phyloP scores from a whole-genome alignment of 2,888 invertebrate species.

The Drosophila limbata region DNA sequence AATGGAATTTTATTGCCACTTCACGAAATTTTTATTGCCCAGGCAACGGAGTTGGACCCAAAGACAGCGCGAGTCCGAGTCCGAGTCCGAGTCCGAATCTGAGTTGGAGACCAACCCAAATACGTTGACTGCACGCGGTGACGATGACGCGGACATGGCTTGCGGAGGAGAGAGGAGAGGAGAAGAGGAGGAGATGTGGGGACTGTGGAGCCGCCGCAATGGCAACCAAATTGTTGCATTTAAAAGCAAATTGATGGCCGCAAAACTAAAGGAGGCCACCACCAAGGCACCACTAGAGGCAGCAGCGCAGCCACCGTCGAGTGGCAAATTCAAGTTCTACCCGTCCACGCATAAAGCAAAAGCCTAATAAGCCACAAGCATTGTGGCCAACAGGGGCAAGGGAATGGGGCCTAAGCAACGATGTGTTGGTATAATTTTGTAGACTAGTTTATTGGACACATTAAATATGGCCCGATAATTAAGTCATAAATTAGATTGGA shows the following conservation, averaged over 20 bases:
- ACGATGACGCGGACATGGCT: conserved; percentile 53
- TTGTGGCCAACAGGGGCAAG: conserved; percentile 13
- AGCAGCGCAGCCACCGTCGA: conserved; percentile 21
- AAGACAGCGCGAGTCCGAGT: conserved; percentile 27
- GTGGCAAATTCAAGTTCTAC: conserved; percentile 68
- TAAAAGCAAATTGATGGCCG: conserved; percentile 84
- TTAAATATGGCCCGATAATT: conserved; percentile 85
- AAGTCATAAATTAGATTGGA: conserved; percentile 85
- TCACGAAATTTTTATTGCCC: conserved; percentile 80
- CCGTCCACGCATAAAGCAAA: conserved; percentile 77
- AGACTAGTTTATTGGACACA: conserved; percentile 87
- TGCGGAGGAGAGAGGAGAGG: neutral
- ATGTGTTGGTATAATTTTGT: conserved; percentile 83
- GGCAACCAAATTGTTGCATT: conserved; percentile 82
- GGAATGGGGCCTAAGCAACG: conserved; percentile 69
- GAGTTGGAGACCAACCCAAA: conserved; percentile 51
- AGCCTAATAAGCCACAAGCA: conserved; percentile 71
- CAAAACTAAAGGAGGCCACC: conserved; percentile 82
- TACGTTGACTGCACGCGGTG: conserved; percentile 64
- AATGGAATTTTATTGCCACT: conserved; percentile 85
- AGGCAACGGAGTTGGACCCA: conserved; percentile 43
- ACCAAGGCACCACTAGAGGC: conserved; percentile 12
- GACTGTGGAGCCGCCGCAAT: conserved; percentile 59
- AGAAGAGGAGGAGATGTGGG: neutral
- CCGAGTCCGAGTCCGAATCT: conserved; percentile 18